Evolutionary conservation across 1,140 invertebrate genomes (phyloP).

Genomic region (Ptiloglossa arizonensis): DNA sequence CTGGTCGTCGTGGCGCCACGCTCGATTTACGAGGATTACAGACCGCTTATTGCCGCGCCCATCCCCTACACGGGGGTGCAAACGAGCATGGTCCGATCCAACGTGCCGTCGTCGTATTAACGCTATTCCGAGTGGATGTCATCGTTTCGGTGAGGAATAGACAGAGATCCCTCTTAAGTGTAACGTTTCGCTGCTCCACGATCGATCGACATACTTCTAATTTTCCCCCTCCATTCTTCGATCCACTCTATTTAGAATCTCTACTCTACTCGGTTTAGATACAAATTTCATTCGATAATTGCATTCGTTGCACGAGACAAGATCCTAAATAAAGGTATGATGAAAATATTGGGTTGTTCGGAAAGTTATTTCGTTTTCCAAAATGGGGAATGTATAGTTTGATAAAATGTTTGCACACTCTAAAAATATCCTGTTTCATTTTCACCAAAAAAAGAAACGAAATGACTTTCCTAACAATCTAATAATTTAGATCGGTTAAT

Average conservation of each 20-base stretch:
- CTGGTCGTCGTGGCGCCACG: constrained; percentile 46
- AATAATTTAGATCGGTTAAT: too few species aligned
- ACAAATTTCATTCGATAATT: not conserved
- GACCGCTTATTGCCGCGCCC: constrained; percentile 49
- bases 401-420: too few species aligned
- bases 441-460: too few species aligned
- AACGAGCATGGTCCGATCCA: constrained; percentile 41
- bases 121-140: not conserved
- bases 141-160: not conserved
- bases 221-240: not conserved
- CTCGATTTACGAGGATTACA: constrained; percentile 73
- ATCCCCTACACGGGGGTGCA: constrained; percentile 1
- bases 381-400: too few species aligned
- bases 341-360: too few species aligned
- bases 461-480: too few species aligned
- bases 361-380: too few species aligned
- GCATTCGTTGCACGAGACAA: too few species aligned
- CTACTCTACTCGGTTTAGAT: too few species aligned
- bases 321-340: too few species aligned
- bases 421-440: too few species aligned
- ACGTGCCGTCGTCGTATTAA: constrained; percentile 8
- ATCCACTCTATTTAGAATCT: too few species aligned
- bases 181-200: not conserved
- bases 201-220: not conserved
- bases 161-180: not conserved